Conservation (phyloP, 2,888 invertebrate species). For the Pheosia tremula region DNA sequence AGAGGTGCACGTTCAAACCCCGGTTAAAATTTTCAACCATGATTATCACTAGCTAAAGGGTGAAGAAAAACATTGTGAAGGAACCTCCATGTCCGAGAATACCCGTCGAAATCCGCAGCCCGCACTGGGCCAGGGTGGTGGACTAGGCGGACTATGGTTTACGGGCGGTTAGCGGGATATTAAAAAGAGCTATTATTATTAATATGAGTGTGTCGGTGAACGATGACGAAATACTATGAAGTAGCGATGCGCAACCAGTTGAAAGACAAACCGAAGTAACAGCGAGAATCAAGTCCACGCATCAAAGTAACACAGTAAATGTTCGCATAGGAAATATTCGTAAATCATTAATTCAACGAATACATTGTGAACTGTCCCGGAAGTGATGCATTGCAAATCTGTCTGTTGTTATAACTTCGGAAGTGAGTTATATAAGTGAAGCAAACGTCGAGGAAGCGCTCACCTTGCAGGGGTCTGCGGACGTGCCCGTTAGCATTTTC, state of each 20-base stretch:
- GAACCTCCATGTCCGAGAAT: too few relatives aligned
- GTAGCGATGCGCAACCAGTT: conserved; percentile 24
- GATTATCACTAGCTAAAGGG: too few relatives aligned
- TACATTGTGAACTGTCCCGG: conserved; percentile 21
- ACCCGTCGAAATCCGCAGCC: too few relatives aligned
- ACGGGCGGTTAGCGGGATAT: too few relatives aligned
- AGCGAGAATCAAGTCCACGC: conserved; percentile 12
- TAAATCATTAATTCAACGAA: conserved; percentile 30
- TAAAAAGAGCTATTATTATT: too few relatives aligned
- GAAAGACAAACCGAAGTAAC: conserved; percentile 8
- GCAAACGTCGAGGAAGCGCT: conserved; percentile 19
- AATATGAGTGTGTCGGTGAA: conserved; percentile 8
- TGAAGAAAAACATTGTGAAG: too few relatives aligned
- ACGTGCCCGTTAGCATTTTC: conserved; percentile 92
- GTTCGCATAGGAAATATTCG: conserved; percentile 27
- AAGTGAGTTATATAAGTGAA: conserved; percentile 19
- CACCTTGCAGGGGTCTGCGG: conserved; percentile 78
- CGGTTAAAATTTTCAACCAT: too few relatives aligned
- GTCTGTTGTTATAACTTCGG: conserved; percentile 16
- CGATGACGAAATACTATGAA: conserved; percentile 23
- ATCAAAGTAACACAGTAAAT: conserved; percentile 12
- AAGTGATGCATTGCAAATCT: conserved; percentile 27
- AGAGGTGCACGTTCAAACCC: too few relatives aligned
- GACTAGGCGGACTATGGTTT: too few relatives aligned
- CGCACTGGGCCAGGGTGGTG: too few relatives aligned